Conservation (phyloP, 1,140 invertebrate species). For the Pararge aegeria region DNA sequence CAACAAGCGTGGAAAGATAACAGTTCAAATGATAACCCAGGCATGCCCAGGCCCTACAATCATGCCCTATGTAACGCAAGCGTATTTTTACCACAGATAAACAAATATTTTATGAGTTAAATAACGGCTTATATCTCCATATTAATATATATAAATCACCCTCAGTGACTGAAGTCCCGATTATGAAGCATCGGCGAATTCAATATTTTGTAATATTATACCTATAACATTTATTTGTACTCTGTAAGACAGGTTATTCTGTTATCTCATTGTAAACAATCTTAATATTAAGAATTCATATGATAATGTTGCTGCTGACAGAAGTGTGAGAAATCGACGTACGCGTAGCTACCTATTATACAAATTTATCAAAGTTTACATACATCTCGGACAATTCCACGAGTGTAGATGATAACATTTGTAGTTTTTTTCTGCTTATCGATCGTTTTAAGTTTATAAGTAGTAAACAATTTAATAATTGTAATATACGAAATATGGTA, state of each 20-base stretch:
- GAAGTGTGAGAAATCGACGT: too few relatives aligned
- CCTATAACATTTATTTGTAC: too few relatives aligned
- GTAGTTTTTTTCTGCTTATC: constrained; percentile 19
- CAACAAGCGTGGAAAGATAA: constrained; percentile 44
- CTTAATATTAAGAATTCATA: background rate
- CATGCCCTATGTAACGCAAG: constrained; percentile 14
- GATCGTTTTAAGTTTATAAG: constrained; percentile 6
- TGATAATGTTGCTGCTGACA: background rate
- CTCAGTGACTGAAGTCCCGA: background rate
- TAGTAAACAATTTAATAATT: constrained; percentile 12
- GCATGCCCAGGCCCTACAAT: constrained; percentile 51
- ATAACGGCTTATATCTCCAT: background rate
- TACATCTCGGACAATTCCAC: constrained; percentile 4
- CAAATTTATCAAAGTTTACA: constrained; percentile 1
- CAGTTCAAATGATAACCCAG: constrained; percentile 43
- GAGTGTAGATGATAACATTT: constrained; percentile 5
- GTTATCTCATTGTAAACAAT: background rate
- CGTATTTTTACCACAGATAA: constrained; percentile 18
- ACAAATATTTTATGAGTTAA: background rate
- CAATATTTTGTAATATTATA: too few relatives aligned
- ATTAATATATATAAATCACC: background rate
- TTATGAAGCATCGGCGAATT: too few relatives aligned
- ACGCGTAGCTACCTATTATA: background rate
- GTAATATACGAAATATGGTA: background rate
- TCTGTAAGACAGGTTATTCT: too few relatives aligned